Conservation (phyloP, 2,888 invertebrate species). For the Torymus aiolomorphi region DNA sequence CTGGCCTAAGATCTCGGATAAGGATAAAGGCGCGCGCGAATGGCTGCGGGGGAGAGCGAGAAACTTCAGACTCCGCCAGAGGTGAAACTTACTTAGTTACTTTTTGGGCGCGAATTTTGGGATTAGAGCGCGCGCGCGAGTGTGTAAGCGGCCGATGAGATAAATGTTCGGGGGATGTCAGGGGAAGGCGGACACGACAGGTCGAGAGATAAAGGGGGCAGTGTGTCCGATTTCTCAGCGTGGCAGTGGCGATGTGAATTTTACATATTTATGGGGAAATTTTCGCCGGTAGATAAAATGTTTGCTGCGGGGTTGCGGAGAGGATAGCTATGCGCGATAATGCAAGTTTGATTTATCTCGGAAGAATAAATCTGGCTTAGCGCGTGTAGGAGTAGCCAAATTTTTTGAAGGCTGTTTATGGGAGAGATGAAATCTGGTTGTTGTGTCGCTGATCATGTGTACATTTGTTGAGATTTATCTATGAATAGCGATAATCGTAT, state of each 20-base stretch:
- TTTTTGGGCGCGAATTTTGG: constrained; percentile 35
- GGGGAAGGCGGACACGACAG: constrained; percentile 14
- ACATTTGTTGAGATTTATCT: too few species aligned
- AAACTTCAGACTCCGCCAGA: constrained; percentile 38
- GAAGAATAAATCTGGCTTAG: too few species aligned
- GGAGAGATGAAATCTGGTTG: too few species aligned
- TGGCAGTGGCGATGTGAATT: neutral
- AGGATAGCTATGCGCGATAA: neutral
- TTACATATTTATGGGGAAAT: constrained; percentile 32
- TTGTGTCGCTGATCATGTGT: too few species aligned
- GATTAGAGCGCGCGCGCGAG: constrained; percentile 24
- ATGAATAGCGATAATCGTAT: too few species aligned
- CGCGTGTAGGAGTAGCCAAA: too few species aligned
- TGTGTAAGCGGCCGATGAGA: constrained; percentile 36
- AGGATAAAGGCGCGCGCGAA: constrained; percentile 43
- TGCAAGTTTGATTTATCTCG: too few species aligned
- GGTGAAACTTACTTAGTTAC: constrained; percentile 44
- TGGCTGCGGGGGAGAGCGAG: neutral
- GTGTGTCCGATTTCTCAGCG: too few species aligned
- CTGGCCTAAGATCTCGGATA: constrained; percentile 48
- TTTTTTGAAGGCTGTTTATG: too few species aligned
- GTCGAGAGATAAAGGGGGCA: neutral
- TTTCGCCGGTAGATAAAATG: neutral
- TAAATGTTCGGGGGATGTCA: constrained; percentile 27
- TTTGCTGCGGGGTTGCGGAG: too few species aligned